phyloP scores from a whole-genome alignment of 1,140 invertebrate genomes.

The Aethina tumida region DNA sequence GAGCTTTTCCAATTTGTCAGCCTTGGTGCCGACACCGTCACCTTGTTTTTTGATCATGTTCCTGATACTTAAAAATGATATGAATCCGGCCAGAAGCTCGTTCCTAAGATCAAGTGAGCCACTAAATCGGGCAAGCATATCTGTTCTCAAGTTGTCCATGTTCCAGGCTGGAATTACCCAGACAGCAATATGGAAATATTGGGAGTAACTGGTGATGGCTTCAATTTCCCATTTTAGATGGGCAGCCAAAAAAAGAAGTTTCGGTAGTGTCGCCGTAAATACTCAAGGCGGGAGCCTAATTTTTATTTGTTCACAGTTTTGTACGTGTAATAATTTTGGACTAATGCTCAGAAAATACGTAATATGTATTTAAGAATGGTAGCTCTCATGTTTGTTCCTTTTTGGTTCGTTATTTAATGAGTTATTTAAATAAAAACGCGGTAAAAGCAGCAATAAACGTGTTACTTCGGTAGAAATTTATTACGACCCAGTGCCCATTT shows the following conservation, averaged over 20 bases:
- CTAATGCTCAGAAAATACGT: too few relatives aligned
- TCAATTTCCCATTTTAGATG: conserved; percentile 94
- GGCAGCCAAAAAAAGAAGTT: conserved; percentile 87
- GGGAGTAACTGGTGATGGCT: conserved; percentile 88
- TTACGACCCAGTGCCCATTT: too few relatives aligned
- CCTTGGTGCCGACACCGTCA: conserved; percentile 66
- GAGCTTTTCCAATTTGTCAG: conserved; percentile 92
- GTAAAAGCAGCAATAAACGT: too few relatives aligned
- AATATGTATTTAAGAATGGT: too few relatives aligned
- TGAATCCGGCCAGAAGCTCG: conserved; percentile 87
- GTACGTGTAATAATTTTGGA: too few relatives aligned
- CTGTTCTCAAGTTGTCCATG: conserved; percentile 70
- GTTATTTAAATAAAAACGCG: too few relatives aligned
- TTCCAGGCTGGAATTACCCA: conserved; percentile 79
- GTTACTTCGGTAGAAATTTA: too few relatives aligned
- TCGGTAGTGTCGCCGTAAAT: too few relatives aligned
- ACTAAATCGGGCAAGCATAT: conserved; percentile 85
- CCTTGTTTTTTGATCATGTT: conserved; percentile 88
- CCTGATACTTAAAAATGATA: conserved; percentile 89
- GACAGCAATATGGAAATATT: conserved; percentile 86
- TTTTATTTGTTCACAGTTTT: too few relatives aligned
- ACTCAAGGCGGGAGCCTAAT: too few relatives aligned
- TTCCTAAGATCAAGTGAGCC: conserved; percentile 85
- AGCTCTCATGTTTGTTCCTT: too few relatives aligned
- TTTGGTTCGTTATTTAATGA: too few relatives aligned